These are phyloP conservation scores for Troglohyphantes excavatus DNA, from an alignment of 2,888 invertebrate species.

Conservation along the genomic window DNA sequence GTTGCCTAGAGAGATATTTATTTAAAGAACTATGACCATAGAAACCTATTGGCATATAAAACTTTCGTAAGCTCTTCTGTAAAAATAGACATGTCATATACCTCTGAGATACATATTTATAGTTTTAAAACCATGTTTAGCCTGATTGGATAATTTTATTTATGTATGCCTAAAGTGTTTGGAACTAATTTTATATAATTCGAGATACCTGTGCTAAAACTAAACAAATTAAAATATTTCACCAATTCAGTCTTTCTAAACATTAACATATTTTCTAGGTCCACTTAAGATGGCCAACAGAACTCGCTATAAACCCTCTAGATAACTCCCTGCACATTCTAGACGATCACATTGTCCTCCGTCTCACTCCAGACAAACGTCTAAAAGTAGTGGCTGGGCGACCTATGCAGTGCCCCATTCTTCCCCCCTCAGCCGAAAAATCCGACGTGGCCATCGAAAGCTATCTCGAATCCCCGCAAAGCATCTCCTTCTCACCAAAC, in stretches of 20 bases:
- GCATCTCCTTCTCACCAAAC: constrained; percentile 94
- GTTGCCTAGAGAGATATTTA: too few species aligned
- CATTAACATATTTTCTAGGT: constrained; percentile 84
- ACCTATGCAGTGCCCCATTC: constrained; percentile 92
- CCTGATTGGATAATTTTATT: too few species aligned
- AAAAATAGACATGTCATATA: too few species aligned
- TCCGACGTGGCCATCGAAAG: constrained; percentile 82
- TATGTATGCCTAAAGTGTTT: too few species aligned
- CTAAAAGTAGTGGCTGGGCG: constrained; percentile 95
- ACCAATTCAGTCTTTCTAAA: not conserved
- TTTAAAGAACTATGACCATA: too few species aligned
- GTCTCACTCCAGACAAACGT: constrained; percentile 92
- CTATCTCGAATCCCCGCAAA: constrained; percentile 91
- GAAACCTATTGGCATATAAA: too few species aligned
- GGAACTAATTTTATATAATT: too few species aligned
- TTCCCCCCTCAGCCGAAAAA: constrained; percentile 71
- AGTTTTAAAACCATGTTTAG: too few species aligned
- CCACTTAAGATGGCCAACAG: constrained; percentile 98
- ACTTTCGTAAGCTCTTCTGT: too few species aligned
- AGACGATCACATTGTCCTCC: constrained; percentile 95
- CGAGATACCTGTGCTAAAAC: too few species aligned
- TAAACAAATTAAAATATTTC: too few species aligned
- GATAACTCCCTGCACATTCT: constrained; percentile 97
- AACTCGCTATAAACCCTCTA: constrained; percentile 94
- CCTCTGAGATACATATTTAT: too few species aligned